Conservation (phyloP, 2,888 invertebrate species). For the Sphaeridia pumilis region DNA sequence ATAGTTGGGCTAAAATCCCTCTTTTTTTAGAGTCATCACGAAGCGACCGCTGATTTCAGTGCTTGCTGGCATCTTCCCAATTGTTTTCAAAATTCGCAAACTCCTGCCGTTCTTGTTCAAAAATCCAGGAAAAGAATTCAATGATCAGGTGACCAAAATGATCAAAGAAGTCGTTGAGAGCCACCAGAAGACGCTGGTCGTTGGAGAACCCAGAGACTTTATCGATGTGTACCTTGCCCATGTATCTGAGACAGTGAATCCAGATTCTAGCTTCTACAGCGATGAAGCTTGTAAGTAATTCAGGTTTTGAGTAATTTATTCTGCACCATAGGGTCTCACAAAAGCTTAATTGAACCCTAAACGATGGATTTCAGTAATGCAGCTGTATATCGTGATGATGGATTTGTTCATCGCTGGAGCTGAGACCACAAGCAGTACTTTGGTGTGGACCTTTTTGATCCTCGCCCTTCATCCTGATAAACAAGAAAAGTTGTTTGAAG, state of each 20-base stretch:
- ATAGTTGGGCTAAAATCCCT: neutral
- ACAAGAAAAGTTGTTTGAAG: constrained; percentile 27
- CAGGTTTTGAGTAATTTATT: neutral
- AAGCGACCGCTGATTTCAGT: neutral
- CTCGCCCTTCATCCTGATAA: constrained; percentile 21
- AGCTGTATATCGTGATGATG: neutral
- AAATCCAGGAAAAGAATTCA: constrained; percentile 9
- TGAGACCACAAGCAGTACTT: constrained; percentile 26
- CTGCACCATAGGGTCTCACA: too few species aligned
- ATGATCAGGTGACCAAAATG: constrained; percentile 13
- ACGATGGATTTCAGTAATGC: neutral
- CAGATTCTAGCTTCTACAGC: constrained; percentile 15
- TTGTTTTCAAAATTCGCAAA: constrained; percentile 10
- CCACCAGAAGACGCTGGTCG: constrained; percentile 21
- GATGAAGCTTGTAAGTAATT: constrained; percentile 10
- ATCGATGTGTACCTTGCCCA: constrained; percentile 28
- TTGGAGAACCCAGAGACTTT: constrained; percentile 23
- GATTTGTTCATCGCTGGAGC: neutral
- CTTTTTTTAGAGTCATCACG: neutral
- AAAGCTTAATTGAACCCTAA: neutral
- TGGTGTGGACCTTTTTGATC: constrained; percentile 24
- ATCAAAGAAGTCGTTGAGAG: constrained; percentile 18
- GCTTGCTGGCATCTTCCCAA: constrained; percentile 16
- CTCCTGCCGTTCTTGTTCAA: constrained; percentile 4
- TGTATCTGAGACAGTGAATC: constrained; percentile 18